phyloP scores from a whole-genome alignment of 2,113 vertebrate species.

The Dromas ardeola region DNA sequence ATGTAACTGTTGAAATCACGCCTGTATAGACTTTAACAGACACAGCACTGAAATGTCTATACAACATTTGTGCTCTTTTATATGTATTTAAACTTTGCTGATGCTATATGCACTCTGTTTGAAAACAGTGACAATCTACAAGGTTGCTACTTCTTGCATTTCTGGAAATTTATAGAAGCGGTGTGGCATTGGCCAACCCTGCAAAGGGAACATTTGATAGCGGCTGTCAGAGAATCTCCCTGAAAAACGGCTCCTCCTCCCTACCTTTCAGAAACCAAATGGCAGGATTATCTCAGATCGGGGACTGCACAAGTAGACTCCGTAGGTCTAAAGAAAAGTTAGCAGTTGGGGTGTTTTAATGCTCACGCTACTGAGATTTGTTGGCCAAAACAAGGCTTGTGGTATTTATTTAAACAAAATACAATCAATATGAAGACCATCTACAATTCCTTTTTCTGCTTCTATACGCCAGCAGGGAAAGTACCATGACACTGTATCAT shows the following conservation, averaged over 20 bases:
- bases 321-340: not conserved
- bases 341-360: not conserved
- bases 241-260: not conserved
- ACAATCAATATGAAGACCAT: not conserved
- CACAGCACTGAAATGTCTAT: not conserved
- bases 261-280: not conserved
- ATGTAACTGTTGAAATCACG: not conserved
- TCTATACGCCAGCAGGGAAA: constrained; percentile 1
- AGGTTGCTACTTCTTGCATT: not conserved
- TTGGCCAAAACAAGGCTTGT: not conserved
- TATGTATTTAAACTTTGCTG: not conserved
- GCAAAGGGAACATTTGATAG: not conserved
- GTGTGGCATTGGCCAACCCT: not conserved
- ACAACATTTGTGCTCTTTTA: not conserved
- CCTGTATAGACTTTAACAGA: not conserved
- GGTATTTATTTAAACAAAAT: constrained; percentile 41
- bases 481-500: not conserved
- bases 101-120: not conserved
- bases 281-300: not conserved
- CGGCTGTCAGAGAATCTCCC: not conserved
- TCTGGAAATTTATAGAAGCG: not conserved
- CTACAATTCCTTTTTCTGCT: constrained; percentile 23
- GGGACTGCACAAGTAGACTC: not conserved
- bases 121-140: not conserved
- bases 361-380: not conserved